phyloP scores from a whole-genome alignment of 2,888 invertebrate species.

The Eretmocerus hayati region DNA sequence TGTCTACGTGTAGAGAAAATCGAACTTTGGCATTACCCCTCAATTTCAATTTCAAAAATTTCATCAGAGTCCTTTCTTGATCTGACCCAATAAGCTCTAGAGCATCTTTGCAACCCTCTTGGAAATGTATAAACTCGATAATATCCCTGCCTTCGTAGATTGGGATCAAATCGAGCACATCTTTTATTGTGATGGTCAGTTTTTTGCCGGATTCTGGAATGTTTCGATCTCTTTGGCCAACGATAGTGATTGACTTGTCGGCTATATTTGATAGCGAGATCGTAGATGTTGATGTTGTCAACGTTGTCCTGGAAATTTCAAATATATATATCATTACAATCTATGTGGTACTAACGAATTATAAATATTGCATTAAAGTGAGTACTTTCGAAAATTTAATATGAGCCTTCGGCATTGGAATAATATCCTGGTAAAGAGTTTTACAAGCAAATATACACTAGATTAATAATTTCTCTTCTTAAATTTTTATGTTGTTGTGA shows the following conservation, averaged over 20 bases:
- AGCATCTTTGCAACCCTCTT: not conserved
- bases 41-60: not conserved
- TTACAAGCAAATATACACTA: too few species aligned
- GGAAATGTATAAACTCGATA: not conserved
- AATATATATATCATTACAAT: too few species aligned
- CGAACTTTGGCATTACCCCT: slow-evolving; percentile 3
- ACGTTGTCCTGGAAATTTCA: too few species aligned
- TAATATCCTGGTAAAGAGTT: too few species aligned
- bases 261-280: not conserved
- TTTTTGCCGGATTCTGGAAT: slow-evolving; percentile 14
- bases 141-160: not conserved
- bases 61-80: not conserved
- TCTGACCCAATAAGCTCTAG: not conserved
- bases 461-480: too few species aligned
- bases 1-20: not conserved
- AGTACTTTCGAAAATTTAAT: too few species aligned
- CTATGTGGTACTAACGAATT: too few species aligned
- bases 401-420: too few species aligned
- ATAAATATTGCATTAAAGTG: too few species aligned
- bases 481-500: too few species aligned
- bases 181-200: slow-evolving; percentile 13
- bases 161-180: slow-evolving; percentile 1
- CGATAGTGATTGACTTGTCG: not conserved
- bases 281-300: not conserved
- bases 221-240: slow-evolving; percentile 25